phyloP scores from a whole-genome alignment of 92 coral and sea anemone species.

The Zoanthus sansibaricus region DNA sequence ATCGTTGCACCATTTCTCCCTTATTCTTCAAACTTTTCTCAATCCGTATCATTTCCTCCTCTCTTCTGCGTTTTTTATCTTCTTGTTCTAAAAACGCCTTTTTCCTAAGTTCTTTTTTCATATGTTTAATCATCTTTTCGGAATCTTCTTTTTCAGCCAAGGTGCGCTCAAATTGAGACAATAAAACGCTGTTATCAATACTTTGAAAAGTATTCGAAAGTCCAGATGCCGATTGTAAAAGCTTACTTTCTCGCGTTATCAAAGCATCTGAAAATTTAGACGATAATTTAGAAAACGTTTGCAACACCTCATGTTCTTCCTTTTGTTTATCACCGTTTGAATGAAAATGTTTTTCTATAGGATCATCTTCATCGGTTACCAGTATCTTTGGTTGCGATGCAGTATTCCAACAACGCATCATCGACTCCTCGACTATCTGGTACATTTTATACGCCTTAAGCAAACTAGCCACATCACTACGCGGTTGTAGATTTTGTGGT shows the following conservation, averaged over 20 bases:
- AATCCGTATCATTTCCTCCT: background rate
- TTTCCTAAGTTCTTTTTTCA: background rate
- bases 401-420: conserved; percentile 23
- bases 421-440: background rate
- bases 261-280: background rate
- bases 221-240: background rate
- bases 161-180: background rate
- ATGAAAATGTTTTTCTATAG: background rate
- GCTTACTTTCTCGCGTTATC: background rate
- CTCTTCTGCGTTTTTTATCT: background rate
- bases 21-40: too few species aligned
- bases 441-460: background rate
- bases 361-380: conserved; percentile 3
- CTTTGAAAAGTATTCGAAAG: background rate
- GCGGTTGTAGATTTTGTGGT: background rate
- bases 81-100: background rate
- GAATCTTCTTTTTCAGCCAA: background rate
- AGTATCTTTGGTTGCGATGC: background rate
- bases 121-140: background rate
- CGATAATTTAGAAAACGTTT: background rate
- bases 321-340: background rate
- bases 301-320: background rate
- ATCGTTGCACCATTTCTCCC: background rate
- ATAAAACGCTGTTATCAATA: background rate
- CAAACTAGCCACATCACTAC: background rate